Conservation (phyloP, 2,113 vertebrate species). For the Mustela nigripes region DNA sequence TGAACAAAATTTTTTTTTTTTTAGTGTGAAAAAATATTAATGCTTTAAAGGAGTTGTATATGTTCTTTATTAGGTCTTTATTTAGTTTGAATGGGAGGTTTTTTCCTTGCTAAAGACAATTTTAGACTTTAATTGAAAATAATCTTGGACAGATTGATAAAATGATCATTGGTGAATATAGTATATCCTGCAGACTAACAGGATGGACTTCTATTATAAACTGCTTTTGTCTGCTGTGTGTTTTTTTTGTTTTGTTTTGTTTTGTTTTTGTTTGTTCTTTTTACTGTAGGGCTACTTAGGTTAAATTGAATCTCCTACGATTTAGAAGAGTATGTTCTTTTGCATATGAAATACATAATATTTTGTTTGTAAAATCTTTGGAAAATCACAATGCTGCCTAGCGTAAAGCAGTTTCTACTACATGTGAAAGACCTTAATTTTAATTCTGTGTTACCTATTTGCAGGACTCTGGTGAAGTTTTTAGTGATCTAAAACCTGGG, state of each 20-base stretch:
- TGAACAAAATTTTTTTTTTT: neutral
- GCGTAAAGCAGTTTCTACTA: neutral
- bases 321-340: slow-evolving; percentile 14
- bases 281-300: neutral
- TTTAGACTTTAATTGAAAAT: slow-evolving; percentile 36
- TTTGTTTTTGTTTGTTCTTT: too few species aligned
- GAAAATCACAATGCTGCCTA: neutral
- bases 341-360: neutral
- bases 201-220: slow-evolving; percentile 6
- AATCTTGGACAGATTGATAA: neutral
- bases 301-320: slow-evolving; percentile 17
- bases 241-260: neutral
- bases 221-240: neutral
- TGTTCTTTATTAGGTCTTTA: neutral
- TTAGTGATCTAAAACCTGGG: slow-evolving; percentile 1
- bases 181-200: slow-evolving; percentile 23
- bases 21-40: neutral
- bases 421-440: slow-evolving; percentile 23
- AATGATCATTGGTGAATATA: slow-evolving; percentile 11
- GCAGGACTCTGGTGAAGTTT: neutral
- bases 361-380: slow-evolving; percentile 51
- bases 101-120: slow-evolving; percentile 23
- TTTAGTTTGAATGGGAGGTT: neutral
- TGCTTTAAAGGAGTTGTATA: slow-evolving; percentile 22
- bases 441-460: slow-evolving; percentile 36